Evolutionary conservation across 2,113 vertebrate species (phyloP).

Genomic region (Mixornis gularis): DNA sequence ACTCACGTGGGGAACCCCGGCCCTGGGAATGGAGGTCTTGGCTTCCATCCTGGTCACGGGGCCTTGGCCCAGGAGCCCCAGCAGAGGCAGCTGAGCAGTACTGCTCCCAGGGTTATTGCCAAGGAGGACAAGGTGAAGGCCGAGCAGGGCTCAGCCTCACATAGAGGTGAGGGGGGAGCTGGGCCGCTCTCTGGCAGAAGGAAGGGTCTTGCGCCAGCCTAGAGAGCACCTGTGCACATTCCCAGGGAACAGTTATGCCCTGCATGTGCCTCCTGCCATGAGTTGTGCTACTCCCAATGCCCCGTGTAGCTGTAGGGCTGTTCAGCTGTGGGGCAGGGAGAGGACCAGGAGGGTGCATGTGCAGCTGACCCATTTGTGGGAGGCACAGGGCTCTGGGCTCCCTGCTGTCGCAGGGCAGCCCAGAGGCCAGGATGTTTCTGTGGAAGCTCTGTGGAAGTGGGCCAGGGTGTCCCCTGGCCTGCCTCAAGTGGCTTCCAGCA

Average conservation of each 20-base stretch:
- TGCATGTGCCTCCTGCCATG: neutral
- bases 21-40: too few species aligned
- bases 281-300: neutral
- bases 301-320: neutral
- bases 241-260: neutral
- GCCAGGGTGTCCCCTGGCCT: neutral
- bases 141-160: neutral
- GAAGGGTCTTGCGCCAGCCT: neutral
- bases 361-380: neutral
- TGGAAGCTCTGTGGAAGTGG: neutral
- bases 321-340: neutral
- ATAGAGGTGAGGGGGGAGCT: neutral
- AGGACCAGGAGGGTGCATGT: neutral
- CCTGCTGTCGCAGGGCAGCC: neutral
- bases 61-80: too few species aligned
- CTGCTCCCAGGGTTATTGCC: too few species aligned
- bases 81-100: too few species aligned
- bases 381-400: neutral
- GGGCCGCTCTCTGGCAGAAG: fast-evolving
- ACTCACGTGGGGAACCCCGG: too few species aligned
- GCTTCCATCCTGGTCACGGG: too few species aligned
- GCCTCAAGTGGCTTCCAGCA: neutral
- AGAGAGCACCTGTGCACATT: neutral
- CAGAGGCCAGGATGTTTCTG: neutral
- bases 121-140: neutral